Base-by-base conservation (phyloP, 2,888 invertebrate genomes). In the Imbricaverruca yamaguchii region DNA sequence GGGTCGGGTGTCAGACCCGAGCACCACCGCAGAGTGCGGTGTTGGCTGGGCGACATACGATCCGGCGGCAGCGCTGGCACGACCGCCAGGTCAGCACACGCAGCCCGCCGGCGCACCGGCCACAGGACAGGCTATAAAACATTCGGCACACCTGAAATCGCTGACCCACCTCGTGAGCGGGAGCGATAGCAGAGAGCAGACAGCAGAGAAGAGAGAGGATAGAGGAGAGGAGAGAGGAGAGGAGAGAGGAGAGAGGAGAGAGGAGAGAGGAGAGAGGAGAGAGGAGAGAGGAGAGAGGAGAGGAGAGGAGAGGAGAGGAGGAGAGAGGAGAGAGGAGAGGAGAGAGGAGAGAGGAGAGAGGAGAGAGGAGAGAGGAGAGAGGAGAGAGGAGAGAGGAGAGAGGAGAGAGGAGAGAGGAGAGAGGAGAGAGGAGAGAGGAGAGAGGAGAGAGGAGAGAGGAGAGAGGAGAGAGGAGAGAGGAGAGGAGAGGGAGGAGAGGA, bases 301-400 rank as follows among this genome's bases (percentile, higher is more conserved):
- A n/a, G 80, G 25, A 25, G 0, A 63, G 12, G 80, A 39, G 61
- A n/a, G 80, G 55, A 61, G 12, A 25, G 55, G 61, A 23, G 61
- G 55, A 23, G 23, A 25, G 0, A 63, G 13, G 23, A 25, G 80
- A 63, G 63, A 12, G 80, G 23, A 63, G 13, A 63, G 23, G 55
- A 55, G 80, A 69, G 69, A 55, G 69, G 21, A 69, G 55, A 69
- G 23, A 55, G n/a, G 80, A 67, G 55, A 56, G 69, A 39, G 65
- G 56, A 56, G 21, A 55, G n/a, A 69, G 21, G 53, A 56, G 81
- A 39, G 67, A 69, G 81, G n/a, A 23, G 21, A 74, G 23, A 25
- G 15, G 74, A 55, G 56, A 67, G 74, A 55, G 55, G 23, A 74
- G n/a, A 74, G 13, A 74, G n/a, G 81, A 69, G 81, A 53, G 74